A percentile compares a stretch with the other conserved stretches of the same genome.
These are phyloP conservation scores for Drosophila kanekoi DNA, from an alignment of 2,888 invertebrate species.

Conservation along the genomic window DNA sequence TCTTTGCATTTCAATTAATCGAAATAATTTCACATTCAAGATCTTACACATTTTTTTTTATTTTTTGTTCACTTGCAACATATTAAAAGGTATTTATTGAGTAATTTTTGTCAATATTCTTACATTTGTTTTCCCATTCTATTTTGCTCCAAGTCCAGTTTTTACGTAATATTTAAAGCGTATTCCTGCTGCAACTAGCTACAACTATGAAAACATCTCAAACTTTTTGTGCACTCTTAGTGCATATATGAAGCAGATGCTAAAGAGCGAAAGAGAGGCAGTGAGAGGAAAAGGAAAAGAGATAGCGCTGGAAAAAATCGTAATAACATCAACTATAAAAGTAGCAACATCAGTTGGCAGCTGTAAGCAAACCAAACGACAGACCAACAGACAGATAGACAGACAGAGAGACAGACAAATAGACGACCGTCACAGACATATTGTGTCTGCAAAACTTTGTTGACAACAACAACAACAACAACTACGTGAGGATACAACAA, in stretches of 20 bases:
- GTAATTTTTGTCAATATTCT: neutral
- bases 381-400: slow-evolving; percentile 29
- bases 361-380: slow-evolving; percentile 62
- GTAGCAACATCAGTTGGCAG: slow-evolving; percentile 78
- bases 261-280: slow-evolving; percentile 27
- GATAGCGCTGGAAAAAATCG: slow-evolving; percentile 49
- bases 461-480: slow-evolving; percentile 55
- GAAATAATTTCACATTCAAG: no score
- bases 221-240: slow-evolving; percentile 48
- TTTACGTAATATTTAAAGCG: neutral
- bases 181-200: slow-evolving; percentile 1
- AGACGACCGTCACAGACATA: slow-evolving; percentile 66
- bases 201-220: neutral
- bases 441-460: slow-evolving; percentile 75
- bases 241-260: slow-evolving; percentile 48
- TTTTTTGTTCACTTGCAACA: no score
- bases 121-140: no score
- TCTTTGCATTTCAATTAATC: no score
- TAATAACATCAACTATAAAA: slow-evolving; percentile 79
- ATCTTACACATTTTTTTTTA: no score
- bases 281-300: neutral
- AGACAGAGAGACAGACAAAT: slow-evolving; percentile 32
- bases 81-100: no score
- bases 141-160: neutral
- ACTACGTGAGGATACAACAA: slow-evolving; percentile 34